Base-by-base conservation (phyloP, 2,113 vertebrate species). In the Pelecanus crispus region DNA sequence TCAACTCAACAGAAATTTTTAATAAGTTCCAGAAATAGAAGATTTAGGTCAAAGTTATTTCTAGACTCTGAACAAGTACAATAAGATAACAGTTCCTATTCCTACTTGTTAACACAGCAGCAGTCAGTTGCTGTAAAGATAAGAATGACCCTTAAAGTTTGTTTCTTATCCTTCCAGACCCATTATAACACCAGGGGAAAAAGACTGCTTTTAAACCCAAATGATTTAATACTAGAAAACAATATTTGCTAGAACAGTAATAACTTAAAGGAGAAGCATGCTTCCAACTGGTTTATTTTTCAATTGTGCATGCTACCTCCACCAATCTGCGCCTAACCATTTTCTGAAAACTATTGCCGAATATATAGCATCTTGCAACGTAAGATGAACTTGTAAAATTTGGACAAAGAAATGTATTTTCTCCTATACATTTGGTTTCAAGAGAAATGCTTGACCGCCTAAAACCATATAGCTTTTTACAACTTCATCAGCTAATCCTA, bases 11-110 rank as follows among this genome's bases (percentile, higher is more conserved):
- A 2, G 31, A 32, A 73, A 49, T 62, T 77, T 84, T 66, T 73
- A 61, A 73, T 62, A 68, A 21, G 12, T 86, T 80, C 16, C 38
- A 77, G 72, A 82, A 88, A 58, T 24, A 79, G 58, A 13, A 85
- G 36, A 88, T 90, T 77, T 72, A 94, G 79, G 66, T 80, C 73
- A 91, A 81, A 38, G 45, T 88, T 88, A 80, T 94, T 88, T 83
- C 75, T 86, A 78, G 55, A 38, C 13, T 74, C 38, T 72, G 45
- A 83, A 65, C 40, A 87, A 80, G 10, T 56, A 29, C 17, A 87
- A 2, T 52, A 87, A 87, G 7, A 2, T 82, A 73, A 49, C 4
- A 1, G 7, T 58, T 90, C 55, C 16, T 90, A n/a, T 73, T 94
- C 34, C 87, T 56, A 29, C 28, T 87, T 67, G 14, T 80, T 92